These are phyloP conservation scores for Coenonympha glycerion DNA, from an alignment of 2,888 invertebrate genomes.

Conservation along the genomic window DNA sequence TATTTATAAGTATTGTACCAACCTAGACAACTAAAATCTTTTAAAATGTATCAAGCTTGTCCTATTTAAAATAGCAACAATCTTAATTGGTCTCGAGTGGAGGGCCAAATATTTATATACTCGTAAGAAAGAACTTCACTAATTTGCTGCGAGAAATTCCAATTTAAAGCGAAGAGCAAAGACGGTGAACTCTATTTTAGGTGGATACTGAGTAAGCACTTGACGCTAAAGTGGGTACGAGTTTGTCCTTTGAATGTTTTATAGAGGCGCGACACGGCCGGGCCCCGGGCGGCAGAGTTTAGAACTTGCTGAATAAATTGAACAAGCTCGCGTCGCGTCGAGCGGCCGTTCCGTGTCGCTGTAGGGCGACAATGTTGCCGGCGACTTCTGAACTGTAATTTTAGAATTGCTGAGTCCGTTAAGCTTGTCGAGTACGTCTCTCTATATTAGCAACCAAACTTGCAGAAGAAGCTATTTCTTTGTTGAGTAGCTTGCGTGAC, in stretches of 20 bases:
- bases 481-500: no score
- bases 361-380: neutral
- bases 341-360: conserved; percentile 1
- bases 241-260: conserved; percentile 28
- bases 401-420: no score
- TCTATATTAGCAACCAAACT: no score
- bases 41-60: neutral
- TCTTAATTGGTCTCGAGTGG: conserved; percentile 5
- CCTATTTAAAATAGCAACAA: conserved; percentile 4
- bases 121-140: conserved; percentile 8
- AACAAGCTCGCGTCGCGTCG: conserved; percentile 22
- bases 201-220: conserved; percentile 21
- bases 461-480: no score
- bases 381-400: neutral
- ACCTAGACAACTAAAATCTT: neutral
- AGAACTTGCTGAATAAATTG: conserved; percentile 27
- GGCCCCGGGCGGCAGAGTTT: conserved; percentile 23
- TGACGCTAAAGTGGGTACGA: conserved; percentile 25
- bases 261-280: conserved; percentile 22
- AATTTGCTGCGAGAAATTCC: conserved; percentile 11
- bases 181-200: conserved; percentile 14
- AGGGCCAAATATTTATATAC: conserved; percentile 11
- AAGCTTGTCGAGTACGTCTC: no score
- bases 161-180: conserved; percentile 9
- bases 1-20: no score